Evolutionary conservation across 2,113 vertebrate species (phyloP), one percentile per base, ranked within the genome.

Genomic region (Anser brachyrhynchus): DNA sequence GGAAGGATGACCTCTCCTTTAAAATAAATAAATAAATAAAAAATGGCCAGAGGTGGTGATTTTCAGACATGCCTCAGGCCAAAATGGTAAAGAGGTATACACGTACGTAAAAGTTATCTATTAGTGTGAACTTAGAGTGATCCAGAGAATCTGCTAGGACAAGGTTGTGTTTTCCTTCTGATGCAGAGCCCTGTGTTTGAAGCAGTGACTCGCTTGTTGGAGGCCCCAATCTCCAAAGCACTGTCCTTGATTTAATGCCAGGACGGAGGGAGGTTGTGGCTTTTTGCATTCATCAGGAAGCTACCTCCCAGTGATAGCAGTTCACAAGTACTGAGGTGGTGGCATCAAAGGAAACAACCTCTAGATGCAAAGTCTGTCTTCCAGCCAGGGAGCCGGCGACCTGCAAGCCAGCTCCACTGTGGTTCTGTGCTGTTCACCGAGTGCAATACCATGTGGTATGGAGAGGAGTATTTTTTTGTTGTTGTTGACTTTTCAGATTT

Each of bases 381-480:
- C 58, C 41, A 69, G 49, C 33, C 51, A 37, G 79, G 41, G 37
- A 25, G 37, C n/a, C 16, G 16, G n/a, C 6, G 39, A 52, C 37
- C 62, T 59, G 17, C 49, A 33, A 37, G n/a, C 9, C 55, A 43
- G 35, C 39, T 75, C 41, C 29, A 3, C 51, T 57, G 39, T 31
- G 29, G 17, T 58, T 73, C 67, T 28, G 3, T 5, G 1, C 31
- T 31, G 3, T 31, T 35, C 41, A 7, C 17, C 4, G 37, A 33
- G 21, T 33, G 49, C 37, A 41, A 4, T 20, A 9, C 44, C 0
- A 0, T 39, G 23, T 69, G 43, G 28, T 52, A 28, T 3, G 10
- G 84, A 28, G n/a, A 78, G 22, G 20, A 31, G 37, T 41, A 41
- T 11, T n/a, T 58, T 69, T 10, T 13, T 43, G 14, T 14, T 21